Evolutionary conservation across 2,888 invertebrate species (phyloP).

Genomic region (Hypolimnas misippus): DNA sequence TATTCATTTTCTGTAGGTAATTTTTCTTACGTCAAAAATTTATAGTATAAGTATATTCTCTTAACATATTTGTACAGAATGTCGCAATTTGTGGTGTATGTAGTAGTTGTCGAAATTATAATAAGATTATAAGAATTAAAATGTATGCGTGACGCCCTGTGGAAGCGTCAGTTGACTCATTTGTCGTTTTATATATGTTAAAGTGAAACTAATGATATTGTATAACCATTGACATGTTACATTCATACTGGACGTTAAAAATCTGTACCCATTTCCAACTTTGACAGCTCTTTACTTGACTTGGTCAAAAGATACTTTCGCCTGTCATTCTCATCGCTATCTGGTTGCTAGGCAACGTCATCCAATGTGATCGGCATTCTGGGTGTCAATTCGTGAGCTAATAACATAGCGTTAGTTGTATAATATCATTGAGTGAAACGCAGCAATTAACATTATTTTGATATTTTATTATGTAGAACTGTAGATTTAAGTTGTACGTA

Average conservation of each 20-base stretch:
- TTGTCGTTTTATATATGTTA: neutral
- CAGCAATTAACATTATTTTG: neutral
- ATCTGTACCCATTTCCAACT: too few relatives aligned
- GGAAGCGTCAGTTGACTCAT: neutral
- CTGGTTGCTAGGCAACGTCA: too few relatives aligned
- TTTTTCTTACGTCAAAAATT: conserved; percentile 11
- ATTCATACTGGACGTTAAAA: too few relatives aligned
- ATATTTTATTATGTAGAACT: too few relatives aligned
- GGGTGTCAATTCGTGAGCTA: too few relatives aligned
- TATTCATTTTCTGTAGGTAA: conserved; percentile 10
- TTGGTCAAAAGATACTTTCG: too few relatives aligned
- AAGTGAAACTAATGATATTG: too few relatives aligned
- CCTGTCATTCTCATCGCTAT: too few relatives aligned
- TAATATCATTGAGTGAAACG: neutral
- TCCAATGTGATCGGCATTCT: too few relatives aligned
- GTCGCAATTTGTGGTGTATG: conserved; percentile 1
- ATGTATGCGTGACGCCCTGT: neutral
- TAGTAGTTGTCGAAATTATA: neutral
- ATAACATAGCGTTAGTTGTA: too few relatives aligned
- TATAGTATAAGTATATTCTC: conserved; percentile 21
- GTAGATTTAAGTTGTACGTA: neutral
- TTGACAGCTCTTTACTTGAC: too few relatives aligned
- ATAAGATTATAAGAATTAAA: neutral
- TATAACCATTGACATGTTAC: too few relatives aligned
- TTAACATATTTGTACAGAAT: conserved; percentile 18